Conservation (phyloP, 2,113 vertebrate species). For the Zosterops pallidus region DNA sequence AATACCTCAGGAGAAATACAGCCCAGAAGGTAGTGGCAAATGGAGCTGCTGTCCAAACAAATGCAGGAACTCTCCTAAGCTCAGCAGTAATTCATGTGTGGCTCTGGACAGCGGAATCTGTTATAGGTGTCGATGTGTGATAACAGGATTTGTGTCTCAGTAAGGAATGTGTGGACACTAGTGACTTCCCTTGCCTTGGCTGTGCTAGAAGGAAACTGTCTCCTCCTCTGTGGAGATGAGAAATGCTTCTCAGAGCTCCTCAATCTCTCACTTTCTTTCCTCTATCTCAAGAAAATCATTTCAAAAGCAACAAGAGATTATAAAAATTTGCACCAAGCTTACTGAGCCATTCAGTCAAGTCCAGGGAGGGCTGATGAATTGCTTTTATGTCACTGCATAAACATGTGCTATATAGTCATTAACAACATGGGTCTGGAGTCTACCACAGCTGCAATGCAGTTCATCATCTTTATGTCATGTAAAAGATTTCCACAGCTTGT, state of each 20-base stretch:
- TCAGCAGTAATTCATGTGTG: neutral
- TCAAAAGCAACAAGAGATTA: constrained; percentile 11
- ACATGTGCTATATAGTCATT: constrained; percentile 7
- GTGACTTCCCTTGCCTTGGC: neutral
- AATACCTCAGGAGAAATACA: constrained; percentile 12
- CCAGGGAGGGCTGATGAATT: neutral
- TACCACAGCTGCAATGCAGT: neutral
- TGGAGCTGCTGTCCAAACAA: neutral
- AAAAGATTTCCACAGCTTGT: constrained; percentile 4
- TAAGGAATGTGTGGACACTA: neutral
- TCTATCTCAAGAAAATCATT: neutral
- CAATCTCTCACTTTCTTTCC: neutral
- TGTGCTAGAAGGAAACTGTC: neutral
- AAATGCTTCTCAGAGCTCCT: neutral
- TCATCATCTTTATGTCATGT: constrained; percentile 13
- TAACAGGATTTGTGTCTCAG: neutral
- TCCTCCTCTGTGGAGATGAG: neutral
- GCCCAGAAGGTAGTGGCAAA: neutral
- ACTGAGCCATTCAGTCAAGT: constrained; percentile 11
- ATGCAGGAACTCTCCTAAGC: neutral
- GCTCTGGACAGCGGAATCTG: neutral
- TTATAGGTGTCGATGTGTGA: neutral
- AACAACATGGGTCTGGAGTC: neutral
- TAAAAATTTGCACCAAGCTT: constrained; percentile 15
- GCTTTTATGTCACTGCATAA: constrained; percentile 21